Percentiles rank a stretch among this genome's conserved stretches.
Evolutionary conservation across 1,140 invertebrate species (phyloP).

Genomic region (Anagrus nilaparvatae): DNA sequence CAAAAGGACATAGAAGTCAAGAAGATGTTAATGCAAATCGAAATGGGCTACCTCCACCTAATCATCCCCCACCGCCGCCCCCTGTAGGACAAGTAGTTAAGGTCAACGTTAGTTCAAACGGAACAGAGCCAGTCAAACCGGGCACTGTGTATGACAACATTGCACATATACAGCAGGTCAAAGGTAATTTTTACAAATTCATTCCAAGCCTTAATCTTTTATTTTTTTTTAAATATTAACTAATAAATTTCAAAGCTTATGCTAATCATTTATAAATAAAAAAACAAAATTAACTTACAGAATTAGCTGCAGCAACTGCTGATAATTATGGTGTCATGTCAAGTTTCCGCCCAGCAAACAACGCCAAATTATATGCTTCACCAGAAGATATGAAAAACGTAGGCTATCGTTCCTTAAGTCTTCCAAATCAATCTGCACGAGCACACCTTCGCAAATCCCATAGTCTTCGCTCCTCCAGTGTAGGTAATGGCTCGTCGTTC

Average conservation of each 20-base stretch:
- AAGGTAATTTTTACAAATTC: slow-evolving; percentile 26
- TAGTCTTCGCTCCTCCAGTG: slow-evolving; percentile 43
- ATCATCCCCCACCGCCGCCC: slow-evolving; percentile 59
- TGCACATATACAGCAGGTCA: slow-evolving; percentile 40
- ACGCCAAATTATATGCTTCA: slow-evolving; percentile 79
- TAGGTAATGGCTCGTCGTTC: slow-evolving; percentile 26
- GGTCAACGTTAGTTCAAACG: slow-evolving; percentile 46
- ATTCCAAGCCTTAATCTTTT: background rate
- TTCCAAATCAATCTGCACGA: slow-evolving; percentile 44
- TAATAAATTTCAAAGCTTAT: background rate
- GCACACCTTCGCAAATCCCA: slow-evolving; percentile 54
- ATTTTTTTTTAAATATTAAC: no score
- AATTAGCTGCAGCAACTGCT: slow-evolving; percentile 35
- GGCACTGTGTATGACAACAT: slow-evolving; percentile 40
- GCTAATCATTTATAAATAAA: background rate
- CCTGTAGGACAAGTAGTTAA: slow-evolving; percentile 64
- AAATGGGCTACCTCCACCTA: slow-evolving; percentile 53
- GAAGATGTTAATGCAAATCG: slow-evolving; percentile 59
- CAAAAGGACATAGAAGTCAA: slow-evolving; percentile 59
- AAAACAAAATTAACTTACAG: slow-evolving; percentile 19
- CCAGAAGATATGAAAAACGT: slow-evolving; percentile 74
- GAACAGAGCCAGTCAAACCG: slow-evolving; percentile 36
- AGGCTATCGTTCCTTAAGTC: slow-evolving; percentile 59
- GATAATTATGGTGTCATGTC: slow-evolving; percentile 54
- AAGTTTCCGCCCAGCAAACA: slow-evolving; percentile 73